These are phyloP conservation scores for Invenusta paracnida DNA, from an alignment of 2,888 invertebrate genomes.

Conservation along the genomic window DNA sequence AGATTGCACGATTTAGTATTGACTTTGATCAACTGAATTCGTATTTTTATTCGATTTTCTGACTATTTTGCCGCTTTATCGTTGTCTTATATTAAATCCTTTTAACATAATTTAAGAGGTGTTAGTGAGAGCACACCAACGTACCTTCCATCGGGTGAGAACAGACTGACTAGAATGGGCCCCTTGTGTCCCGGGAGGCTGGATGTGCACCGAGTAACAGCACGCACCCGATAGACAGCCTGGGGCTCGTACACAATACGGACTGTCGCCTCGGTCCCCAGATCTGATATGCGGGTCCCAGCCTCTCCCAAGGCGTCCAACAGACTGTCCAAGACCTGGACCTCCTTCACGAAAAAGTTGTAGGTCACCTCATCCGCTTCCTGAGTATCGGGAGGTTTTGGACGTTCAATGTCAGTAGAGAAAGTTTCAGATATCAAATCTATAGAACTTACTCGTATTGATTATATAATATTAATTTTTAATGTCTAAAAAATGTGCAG, in stretches of 20 bases:
- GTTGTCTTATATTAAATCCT: no score
- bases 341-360: neutral
- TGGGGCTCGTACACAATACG: conserved; percentile 93
- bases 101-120: no score
- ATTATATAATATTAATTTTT: no score
- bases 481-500: no score
- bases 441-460: no score
- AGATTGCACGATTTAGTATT: no score
- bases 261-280: conserved; percentile 68
- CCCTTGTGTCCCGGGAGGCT: conserved; percentile 93
- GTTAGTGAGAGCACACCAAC: neutral
- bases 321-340: neutral
- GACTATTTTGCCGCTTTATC: no score
- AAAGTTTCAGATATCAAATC: no score
- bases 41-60: no score
- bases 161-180: conserved; percentile 86
- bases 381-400: no score
- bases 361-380: neutral
- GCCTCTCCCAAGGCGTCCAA: neutral
- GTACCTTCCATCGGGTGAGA: conserved; percentile 82
- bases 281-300: neutral
- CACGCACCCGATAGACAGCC: conserved; percentile 73
- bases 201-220: conserved; percentile 86
- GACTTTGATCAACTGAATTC: no score
- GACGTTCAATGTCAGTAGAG: no score